These are phyloP conservation scores for Lacanobia oleracea DNA, from an alignment of 2,888 invertebrate species.

Conservation along the genomic window DNA sequence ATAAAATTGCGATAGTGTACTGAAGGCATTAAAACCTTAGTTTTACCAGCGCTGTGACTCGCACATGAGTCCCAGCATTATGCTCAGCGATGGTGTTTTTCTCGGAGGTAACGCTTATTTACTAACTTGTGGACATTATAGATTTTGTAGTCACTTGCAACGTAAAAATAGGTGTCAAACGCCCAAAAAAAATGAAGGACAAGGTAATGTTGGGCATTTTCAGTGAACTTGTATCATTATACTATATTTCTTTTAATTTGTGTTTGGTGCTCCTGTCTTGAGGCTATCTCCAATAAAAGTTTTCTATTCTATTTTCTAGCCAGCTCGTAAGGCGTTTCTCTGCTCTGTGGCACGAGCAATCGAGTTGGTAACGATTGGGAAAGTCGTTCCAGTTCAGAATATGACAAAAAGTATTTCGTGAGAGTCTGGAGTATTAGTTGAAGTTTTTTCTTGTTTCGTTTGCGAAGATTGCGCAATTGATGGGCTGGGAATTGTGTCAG, in stretches of 20 bases:
- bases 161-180: too few relatives aligned
- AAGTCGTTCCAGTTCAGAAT: constrained; percentile 34
- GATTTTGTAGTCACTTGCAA: too few relatives aligned
- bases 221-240: too few relatives aligned
- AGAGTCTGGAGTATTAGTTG: constrained; percentile 16
- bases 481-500: constrained; percentile 11
- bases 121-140: too few relatives aligned
- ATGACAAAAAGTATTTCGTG: constrained; percentile 24
- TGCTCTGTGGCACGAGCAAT: constrained; percentile 30
- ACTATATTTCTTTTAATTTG: too few relatives aligned
- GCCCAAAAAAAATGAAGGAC: too few relatives aligned
- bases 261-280: not conserved
- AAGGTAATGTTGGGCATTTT: too few relatives aligned
- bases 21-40: not conserved
- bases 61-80: not conserved
- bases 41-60: too few relatives aligned
- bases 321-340: accelerated
- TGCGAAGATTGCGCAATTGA: constrained; percentile 8
- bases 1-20: not conserved
- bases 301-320: too few relatives aligned
- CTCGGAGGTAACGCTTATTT: not conserved
- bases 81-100: not conserved
- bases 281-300: not conserved
- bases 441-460: constrained; percentile 28
- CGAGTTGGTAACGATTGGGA: constrained; percentile 40